Conservation (phyloP, 2,888 invertebrate genomes). For the Limnephilus rhombicus region DNA sequence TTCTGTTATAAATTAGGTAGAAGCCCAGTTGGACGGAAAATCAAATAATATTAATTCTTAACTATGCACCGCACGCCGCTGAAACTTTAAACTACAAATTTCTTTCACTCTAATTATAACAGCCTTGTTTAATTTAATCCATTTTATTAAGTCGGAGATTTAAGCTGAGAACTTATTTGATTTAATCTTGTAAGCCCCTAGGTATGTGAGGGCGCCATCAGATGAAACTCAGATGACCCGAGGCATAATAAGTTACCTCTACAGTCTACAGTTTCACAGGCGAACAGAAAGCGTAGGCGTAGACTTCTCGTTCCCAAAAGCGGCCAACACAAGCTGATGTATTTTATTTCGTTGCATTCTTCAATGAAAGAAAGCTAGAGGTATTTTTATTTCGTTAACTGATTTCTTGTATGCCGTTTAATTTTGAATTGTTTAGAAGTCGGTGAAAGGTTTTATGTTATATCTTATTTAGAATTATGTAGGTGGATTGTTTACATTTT, state of each 20-base stretch:
- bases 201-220: conserved; percentile 3
- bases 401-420: neutral
- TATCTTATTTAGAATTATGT: neutral
- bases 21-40: too few species aligned
- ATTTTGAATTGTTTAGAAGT: neutral
- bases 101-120: neutral
- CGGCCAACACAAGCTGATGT: neutral
- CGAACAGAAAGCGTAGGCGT: conserved; percentile 5
- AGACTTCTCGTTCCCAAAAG: conserved; percentile 18
- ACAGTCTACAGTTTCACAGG: neutral
- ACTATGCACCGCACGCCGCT: neutral
- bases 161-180: conserved; percentile 22
- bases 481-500: neutral
- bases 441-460: neutral
- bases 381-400: neutral
- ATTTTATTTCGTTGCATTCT: conserved; percentile 12
- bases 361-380: neutral
- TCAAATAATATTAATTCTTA: neutral
- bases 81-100: neutral
- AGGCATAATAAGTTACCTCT: neutral
- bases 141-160: neutral
- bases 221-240: conserved; percentile 14
- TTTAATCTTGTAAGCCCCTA: conserved; percentile 12
- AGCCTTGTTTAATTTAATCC: neutral
- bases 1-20: too few species aligned